Percentiles rank a stretch among this genome's conserved stretches.
Conservation (phyloP, 2,888 invertebrate genomes). For the Hirtodrosophila histrioides region DNA sequence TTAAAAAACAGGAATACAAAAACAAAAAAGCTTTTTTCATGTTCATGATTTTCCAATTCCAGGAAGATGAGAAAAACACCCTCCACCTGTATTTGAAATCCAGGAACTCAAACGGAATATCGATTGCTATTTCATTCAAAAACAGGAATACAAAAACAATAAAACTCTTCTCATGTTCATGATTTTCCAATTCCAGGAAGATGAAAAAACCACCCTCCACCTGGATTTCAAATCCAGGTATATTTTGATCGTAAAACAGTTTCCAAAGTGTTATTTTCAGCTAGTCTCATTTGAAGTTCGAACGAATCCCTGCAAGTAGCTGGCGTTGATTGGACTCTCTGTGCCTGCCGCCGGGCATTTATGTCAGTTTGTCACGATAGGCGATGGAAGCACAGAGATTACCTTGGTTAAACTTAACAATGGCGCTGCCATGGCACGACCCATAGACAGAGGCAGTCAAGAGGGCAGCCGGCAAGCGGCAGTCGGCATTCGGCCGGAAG, state of each 20-base stretch:
- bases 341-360: constrained; percentile 75
- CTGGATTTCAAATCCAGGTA: no score
- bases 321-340: constrained; percentile 78
- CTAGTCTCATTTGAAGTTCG: constrained; percentile 33
- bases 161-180: no score
- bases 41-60: no score
- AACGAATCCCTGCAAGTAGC: constrained; percentile 67
- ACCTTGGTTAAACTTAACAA: constrained; percentile 80
- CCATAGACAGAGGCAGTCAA: constrained; percentile 39
- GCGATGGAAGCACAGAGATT: constrained; percentile 77
- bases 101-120: no score
- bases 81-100: no score
- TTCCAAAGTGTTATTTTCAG: constrained; percentile 7
- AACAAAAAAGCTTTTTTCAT: no score
- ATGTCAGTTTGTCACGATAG: constrained; percentile 80
- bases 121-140: no score
- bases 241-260: neutral
- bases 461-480: neutral
- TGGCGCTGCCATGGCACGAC: constrained; percentile 70
- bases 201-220: no score
- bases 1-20: no score
- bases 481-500: neutral
- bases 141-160: no score
- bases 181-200: no score
- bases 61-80: no score